phyloP scores from a whole-genome alignment of 2,113 vertebrate genomes.

The Triplophysa tibetana region DNA sequence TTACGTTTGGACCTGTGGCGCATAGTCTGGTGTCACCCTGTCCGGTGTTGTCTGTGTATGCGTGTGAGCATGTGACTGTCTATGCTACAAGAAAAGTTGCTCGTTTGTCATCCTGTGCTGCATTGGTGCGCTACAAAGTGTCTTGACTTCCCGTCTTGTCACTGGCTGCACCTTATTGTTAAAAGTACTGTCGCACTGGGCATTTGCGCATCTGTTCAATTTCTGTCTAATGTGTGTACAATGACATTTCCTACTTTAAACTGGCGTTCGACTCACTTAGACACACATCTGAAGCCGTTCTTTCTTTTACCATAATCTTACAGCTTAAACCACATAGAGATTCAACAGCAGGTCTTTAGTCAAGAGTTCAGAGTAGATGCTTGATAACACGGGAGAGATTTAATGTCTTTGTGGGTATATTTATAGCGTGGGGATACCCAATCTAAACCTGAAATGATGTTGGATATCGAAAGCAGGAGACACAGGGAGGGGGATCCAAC shows the following conservation, averaged over 20 bases:
- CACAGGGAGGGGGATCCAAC: slow-evolving; percentile 12
- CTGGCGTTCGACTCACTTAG: not conserved
- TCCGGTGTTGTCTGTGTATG: slow-evolving; percentile 39
- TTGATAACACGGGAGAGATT: slow-evolving; percentile 4
- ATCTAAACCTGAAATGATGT: slow-evolving; percentile 10
- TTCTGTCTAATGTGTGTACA: not conserved
- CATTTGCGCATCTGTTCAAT: not conserved
- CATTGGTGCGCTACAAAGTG: slow-evolving; percentile 50
- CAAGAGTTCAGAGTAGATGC: not conserved
- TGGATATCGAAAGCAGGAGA: not conserved
- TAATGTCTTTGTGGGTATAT: slow-evolving; percentile 10
- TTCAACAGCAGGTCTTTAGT: not conserved
- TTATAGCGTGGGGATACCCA: not conserved
- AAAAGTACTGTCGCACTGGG: not conserved
- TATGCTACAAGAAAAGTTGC: slow-evolving; percentile 54
- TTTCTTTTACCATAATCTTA: not conserved
- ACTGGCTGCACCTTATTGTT: not conserved
- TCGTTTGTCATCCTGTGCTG: slow-evolving; percentile 69
- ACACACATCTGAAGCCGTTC: not conserved
- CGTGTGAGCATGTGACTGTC: slow-evolving; percentile 52
- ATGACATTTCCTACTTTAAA: not conserved
- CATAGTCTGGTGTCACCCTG: slow-evolving; percentile 34
- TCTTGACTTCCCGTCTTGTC: slow-evolving; percentile 46
- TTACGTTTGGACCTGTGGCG: slow-evolving; percentile 47
- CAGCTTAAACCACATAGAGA: not conserved